Base-by-base conservation (phyloP, 2,888 invertebrate genomes). In the Metellina segmentata region DNA sequence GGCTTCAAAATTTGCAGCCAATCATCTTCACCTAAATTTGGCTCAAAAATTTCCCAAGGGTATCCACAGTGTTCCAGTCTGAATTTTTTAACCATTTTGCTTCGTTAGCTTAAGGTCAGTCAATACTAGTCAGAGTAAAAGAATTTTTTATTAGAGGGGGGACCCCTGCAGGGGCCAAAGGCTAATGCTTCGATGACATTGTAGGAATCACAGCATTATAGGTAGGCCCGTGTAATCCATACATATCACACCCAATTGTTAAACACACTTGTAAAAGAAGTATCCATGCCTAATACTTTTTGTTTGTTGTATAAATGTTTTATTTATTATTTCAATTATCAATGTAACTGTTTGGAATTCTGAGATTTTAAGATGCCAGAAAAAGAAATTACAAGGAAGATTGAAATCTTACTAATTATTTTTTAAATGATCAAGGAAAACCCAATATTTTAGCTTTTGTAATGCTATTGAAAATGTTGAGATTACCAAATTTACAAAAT, bases 1-100 rank as follows among this genome's bases (percentile, higher is more conserved):
- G 92, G 96, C 96, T 16, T 94, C 96, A 53, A 94, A 94, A 93
- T 95, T 94, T 94, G 95, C 95, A 93, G 95, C 95, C 77, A 93
- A 94, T 92, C 94, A 94, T 93, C 94, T 95, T 93, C 95, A 95
- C 94, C 94, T 93, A 93, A 94, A 94, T 94, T 94, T 96, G 89
- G 94, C 94, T 93, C 94, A 94, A 93, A 94, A 94, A 93, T 95
- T 95, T 93, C 95, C 95, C 78, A 95, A 95, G 94, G 95, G 95
- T 93, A 92, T 89, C 92, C 81, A 90, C 93, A 79, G 92, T 88
- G 92, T 92, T 92, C 92, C 92, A 89, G 92, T 92, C 92, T 92
- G 92, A 92, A 85, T 89, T 92, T 92, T 92, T 92, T 92, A 82
- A 92, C 89, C 89, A 89, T 92, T 92, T 92, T 89, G 92, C 85